Evolutionary conservation across 2,797 vertebrate genomes (phyloP), one percentile per base, ranked within the genome.

Genomic region (Otolemur crassicaudatus): DNA sequence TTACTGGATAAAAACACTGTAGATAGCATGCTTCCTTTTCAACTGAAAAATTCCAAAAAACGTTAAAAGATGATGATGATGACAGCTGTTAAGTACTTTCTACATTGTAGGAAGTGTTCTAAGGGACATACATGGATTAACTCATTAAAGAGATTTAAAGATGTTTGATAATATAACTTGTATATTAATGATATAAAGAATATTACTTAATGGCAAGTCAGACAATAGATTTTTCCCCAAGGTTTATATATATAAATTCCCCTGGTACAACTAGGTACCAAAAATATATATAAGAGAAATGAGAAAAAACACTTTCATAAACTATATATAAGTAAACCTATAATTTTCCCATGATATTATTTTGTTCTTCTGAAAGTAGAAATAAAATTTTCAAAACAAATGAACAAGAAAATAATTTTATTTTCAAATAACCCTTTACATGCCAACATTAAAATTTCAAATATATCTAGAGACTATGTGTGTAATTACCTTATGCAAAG

Each of bases 341-440:
- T 85, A 53, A 60, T 72, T 84, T 90, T 92, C 85, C 91, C 23
- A 80, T 60, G 77, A 94, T 85, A 90, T 37, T 95, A 87, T 53
- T 43, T 95, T 96, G 97, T 98, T 93, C 93, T 97, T 97, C 96
- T 82, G 61, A 97, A 98, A 97, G 87, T 86, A 97, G 84, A 97
- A 97, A 97, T 94, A 97, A 95, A 95, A 95, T 83, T 96, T 96
- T 94, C 93, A 97, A 96, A 98, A 98, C 92, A 1, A 11, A 98
- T 77, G 31, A 94, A 86, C 43, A 85, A 3, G 27, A 96, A 96
- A 96, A 87, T 97, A 94, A 96, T 96, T 98, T 96, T 97, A 96
- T 87, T 97, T 97, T 98, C 34, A 97, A 97, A 95, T 95, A 97
- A 95, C 87, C 17, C 31, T 93, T 96, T 87, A 95, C 91, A 98